These are phyloP conservation scores for Hiodon alosoides DNA, from an alignment of 2,113 vertebrate genomes.

Conservation along the genomic window DNA sequence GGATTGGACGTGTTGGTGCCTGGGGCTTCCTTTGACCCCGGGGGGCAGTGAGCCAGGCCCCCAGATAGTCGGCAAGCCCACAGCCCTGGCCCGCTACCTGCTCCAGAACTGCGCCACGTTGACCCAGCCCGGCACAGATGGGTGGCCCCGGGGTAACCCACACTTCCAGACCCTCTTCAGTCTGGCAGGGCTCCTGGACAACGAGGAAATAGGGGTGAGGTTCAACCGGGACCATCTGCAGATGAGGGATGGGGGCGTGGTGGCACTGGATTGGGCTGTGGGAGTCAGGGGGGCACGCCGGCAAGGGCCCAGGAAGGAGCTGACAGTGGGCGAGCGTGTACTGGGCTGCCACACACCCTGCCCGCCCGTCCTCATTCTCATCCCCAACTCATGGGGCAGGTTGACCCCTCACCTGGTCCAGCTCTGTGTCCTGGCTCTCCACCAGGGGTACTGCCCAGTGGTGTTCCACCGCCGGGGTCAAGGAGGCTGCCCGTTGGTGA, in stretches of 20 bases:
- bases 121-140: conserved; percentile 28
- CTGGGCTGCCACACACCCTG: conserved; percentile 32
- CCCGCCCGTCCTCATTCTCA: conserved; percentile 65
- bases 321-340: conserved; percentile 30
- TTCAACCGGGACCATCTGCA: conserved; percentile 68
- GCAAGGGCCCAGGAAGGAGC: not conserved
- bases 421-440: conserved; percentile 64
- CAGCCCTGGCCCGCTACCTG: conserved; percentile 64
- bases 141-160: conserved; percentile 53
- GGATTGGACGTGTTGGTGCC: conserved; percentile 36
- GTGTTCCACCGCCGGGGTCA: conserved; percentile 72
- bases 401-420: conserved; percentile 60
- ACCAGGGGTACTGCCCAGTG: conserved; percentile 68
- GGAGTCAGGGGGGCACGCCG: conserved; percentile 33
- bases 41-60: conserved; percentile 7
- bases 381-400: conserved; percentile 71
- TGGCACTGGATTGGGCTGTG: conserved; percentile 76
- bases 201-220: conserved; percentile 28
- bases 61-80: conserved; percentile 65
- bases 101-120: conserved; percentile 52
- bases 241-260: conserved; percentile 63
- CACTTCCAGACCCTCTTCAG: conserved; percentile 66
- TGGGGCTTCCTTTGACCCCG: conserved; percentile 38
- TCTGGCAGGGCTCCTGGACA: conserved; percentile 38
- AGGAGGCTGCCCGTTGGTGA: conserved; percentile 64